Conservation (phyloP, 1,140 invertebrate species). For the Hypsibius dujardini region DNA sequence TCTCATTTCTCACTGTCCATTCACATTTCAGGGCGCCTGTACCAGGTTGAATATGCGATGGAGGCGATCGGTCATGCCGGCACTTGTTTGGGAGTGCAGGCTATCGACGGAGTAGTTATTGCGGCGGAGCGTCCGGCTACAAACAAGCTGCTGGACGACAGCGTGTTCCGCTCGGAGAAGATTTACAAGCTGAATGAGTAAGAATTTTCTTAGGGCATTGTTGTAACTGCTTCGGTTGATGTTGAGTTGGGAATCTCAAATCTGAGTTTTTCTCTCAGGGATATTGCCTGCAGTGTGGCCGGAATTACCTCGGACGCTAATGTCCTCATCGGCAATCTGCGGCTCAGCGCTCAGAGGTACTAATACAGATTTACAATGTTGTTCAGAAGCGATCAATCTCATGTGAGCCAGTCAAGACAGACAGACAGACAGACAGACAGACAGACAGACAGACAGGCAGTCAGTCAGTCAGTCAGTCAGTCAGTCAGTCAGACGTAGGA, state of each 20-base stretch:
- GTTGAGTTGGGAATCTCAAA: not conserved
- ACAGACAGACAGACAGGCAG: too few species aligned
- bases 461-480: too few species aligned
- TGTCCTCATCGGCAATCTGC: conserved; percentile 87
- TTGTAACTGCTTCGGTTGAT: not conserved
- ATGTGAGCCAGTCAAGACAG: too few species aligned
- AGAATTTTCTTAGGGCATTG: conserved; percentile 24
- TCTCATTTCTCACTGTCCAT: too few species aligned
- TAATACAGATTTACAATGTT: too few species aligned
- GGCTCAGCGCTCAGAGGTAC: conserved; percentile 71
- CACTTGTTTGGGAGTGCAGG: conserved; percentile 84
- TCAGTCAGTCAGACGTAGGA: too few species aligned
- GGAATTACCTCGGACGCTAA: conserved; percentile 99
- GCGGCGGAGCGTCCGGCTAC: conserved; percentile 91
- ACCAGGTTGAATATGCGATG: conserved; percentile 99
- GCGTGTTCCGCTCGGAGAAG: conserved; percentile 85
- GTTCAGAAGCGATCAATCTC: too few species aligned
- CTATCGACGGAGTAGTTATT: conserved; percentile 85
- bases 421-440: too few species aligned
- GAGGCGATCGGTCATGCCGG: conserved; percentile 99
- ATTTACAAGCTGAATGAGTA: conserved; percentile 92
- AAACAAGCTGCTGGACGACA: conserved; percentile 88
- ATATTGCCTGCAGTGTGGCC: conserved; percentile 96
- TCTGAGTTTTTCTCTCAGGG: conserved; percentile 39
- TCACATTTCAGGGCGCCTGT: conserved; percentile 53